These are phyloP conservation scores for Callitettix versicolor DNA, from an alignment of 1,140 invertebrate species.

Conservation along the genomic window DNA sequence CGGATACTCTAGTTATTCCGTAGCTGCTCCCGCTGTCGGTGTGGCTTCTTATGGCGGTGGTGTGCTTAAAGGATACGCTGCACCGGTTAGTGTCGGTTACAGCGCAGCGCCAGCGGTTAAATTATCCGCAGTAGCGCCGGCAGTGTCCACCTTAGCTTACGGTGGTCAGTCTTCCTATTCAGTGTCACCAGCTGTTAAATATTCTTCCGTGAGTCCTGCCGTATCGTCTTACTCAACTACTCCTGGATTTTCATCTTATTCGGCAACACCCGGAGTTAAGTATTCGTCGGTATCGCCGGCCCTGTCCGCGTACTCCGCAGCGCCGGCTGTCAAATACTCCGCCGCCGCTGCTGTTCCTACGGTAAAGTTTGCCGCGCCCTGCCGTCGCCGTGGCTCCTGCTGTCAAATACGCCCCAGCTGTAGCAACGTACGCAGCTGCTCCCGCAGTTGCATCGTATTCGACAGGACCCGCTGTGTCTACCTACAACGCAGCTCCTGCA, in stretches of 20 bases:
- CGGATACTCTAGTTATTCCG: conserved; percentile 7
- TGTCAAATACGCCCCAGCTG: conserved; percentile 3
- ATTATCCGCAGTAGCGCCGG: not conserved
- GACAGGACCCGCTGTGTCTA: conserved; percentile 5
- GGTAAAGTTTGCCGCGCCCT: conserved; percentile 11
- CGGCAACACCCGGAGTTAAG: conserved; percentile 3
- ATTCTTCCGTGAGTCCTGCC: conserved; percentile 3
- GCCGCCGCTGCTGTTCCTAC: conserved; percentile 19
- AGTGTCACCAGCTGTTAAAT: not conserved
- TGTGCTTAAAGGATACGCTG: too few relatives aligned
- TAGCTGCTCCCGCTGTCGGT: not conserved
- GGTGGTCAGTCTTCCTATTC: not conserved
- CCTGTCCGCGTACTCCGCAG: not conserved
- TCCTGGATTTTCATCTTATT: not conserved
- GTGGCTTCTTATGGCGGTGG: too few relatives aligned
- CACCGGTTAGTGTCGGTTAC: too few relatives aligned
- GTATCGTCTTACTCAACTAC: conserved; percentile 7
- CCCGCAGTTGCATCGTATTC: not conserved
- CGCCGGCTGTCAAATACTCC: not conserved
- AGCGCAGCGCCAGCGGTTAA: too few relatives aligned
- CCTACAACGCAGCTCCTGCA: conserved; percentile 9
- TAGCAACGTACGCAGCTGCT: not conserved
- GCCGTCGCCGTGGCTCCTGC: not conserved
- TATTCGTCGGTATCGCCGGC: conserved; percentile 4
- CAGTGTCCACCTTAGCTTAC: not conserved